Evolutionary conservation across 2,888 invertebrate genomes (phyloP), one percentile per base, ranked within the genome.

Genomic region (Neoscelio sp.): DNA sequence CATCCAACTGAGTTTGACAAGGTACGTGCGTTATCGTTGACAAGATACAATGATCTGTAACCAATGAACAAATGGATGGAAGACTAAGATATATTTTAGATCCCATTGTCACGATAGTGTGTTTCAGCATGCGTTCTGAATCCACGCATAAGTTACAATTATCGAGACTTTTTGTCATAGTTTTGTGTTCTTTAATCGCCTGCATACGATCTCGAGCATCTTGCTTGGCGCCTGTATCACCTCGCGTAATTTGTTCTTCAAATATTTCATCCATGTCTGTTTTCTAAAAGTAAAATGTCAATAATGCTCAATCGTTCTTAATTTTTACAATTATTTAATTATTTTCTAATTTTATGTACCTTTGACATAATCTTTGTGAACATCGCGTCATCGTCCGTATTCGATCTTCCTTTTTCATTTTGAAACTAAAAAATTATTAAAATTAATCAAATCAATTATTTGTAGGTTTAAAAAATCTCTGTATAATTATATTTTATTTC

Each of bases 91-190:
- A 98, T n/a, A 95, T 94, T 87, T 95, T 96, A 15, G 92, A 93
- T 5, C 96, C 96, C 89, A 96, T 94, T 17, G 96, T 94, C 17
- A 98, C 93, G 85, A 98, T 94, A 26, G 97, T 92, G 90, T 98
- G 96, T 89, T 97, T 98, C 50, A 94, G 91, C 92, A 97, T 94
- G 78, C 93, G 93, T 30, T 92, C 92, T 6, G 96, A 95, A 82
- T 97, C 96, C 64, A 98, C 92, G 90, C 99, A 99, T 88, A 93
- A 94, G 58, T 92, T 91, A 90, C 99, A 99, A 75, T 93, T 94
- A 70, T 97, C 96, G 84, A 98, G 90, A 48, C 94, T 94, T 82
- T 93, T 93, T 30, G 94, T 92, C 80, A 95, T 92, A 79, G 92
- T 93, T 81, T 93, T 91, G 86, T 97, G 96, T 84, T 97, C 95